Base-by-base conservation (phyloP, 2,797 vertebrate genomes). In the Eutrigla gurnardus region DNA sequence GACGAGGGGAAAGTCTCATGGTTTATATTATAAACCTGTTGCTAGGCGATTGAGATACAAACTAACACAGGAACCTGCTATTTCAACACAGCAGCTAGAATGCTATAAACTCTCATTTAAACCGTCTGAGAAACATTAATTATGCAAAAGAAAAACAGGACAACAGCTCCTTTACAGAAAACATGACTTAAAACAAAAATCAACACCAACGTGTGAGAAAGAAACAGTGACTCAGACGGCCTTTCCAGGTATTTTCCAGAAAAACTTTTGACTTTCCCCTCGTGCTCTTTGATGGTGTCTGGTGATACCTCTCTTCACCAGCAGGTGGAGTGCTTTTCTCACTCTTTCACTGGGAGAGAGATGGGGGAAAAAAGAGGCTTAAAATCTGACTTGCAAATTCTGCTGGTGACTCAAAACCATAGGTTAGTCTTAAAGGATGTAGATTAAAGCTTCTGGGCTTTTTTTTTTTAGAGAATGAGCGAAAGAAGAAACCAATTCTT, bases 281-380 rank as follows among this genome's bases (percentile, higher is more conserved):
- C 10, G 7, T 42, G 36, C 11, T 32, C 1, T 13, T 47, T 40
- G 7, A 49, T 15, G 9, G 12, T 49, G 40, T 5, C 4, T 39
- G 49, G 6, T 45, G n/a, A 18, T 83, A 37, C 76, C 74, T 7
- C 45, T 7, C 6, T 3, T 46, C 18, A 17, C 86, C 93, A 91
- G 83, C 81, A 92, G 92, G 69, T 59, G 13, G 87, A 45, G 75
- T 12, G 15, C 55, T 88, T 59, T 47, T 1, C 64, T 59, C 43
- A 80, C 36, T 65, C 18, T 65, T 85, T 43, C 25, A 42, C 50
- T 4, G 35, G 17, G 4, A 6, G 35, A 36, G 17, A 11, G 49
- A 7, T 3, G 8, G 43, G 6, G 4, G 3, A 14, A 10, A 35
- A 0, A 10, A 7, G 3, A 78, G 40, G 11, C 66, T 43, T 3